Conservation (phyloP, 2,797 vertebrate genomes). For the Alcedo quadribrachys region DNA sequence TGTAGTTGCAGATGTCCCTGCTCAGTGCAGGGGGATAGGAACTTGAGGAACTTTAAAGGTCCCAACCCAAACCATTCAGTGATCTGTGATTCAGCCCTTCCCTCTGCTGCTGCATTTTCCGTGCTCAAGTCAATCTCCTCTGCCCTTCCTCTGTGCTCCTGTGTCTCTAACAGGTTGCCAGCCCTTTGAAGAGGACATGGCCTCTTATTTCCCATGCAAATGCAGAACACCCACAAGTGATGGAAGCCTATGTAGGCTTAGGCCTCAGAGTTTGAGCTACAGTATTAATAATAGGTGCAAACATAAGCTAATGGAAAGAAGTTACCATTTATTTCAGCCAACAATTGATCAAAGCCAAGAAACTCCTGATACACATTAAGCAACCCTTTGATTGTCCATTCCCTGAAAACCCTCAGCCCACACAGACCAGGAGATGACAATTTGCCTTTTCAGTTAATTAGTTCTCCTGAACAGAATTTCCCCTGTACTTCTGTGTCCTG, state of each 20-base stretch:
- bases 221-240: background rate
- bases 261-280: background rate
- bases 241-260: background rate
- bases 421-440: background rate
- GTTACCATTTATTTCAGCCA: background rate
- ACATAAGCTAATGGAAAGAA: background rate
- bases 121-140: background rate
- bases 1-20: background rate
- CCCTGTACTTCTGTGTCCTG: background rate
- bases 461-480: background rate
- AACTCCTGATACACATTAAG: background rate
- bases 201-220: background rate
- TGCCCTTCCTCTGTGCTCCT: background rate
- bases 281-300: background rate
- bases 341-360: constrained; percentile 52
- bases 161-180: background rate
- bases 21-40: too few species aligned
- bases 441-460: background rate
- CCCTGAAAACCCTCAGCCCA: background rate
- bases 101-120: background rate
- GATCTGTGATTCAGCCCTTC: background rate
- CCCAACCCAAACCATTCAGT: background rate
- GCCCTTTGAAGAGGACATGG: background rate
- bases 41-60: background rate
- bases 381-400: constrained; percentile 1